Conservation (phyloP, 2,797 vertebrate genomes). For the Amazona finschi region DNA sequence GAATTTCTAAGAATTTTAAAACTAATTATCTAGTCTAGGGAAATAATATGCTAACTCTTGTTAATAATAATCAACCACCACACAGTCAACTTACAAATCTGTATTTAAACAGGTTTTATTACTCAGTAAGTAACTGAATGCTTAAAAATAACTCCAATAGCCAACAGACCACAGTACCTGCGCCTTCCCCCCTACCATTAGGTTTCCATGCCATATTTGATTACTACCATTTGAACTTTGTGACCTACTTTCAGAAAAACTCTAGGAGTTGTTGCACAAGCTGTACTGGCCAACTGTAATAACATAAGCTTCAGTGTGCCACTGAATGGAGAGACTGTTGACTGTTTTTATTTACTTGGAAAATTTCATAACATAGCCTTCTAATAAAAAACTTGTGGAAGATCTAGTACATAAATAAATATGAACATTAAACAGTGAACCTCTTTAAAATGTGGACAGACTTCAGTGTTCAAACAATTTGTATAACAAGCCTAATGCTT, state of each 20-base stretch:
- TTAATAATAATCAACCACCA: neutral
- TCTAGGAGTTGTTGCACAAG: slow-evolving; percentile 58
- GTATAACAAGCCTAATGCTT: neutral
- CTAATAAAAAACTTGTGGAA: slow-evolving; percentile 48
- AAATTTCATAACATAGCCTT: slow-evolving; percentile 45
- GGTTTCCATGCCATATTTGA: slow-evolving; percentile 20
- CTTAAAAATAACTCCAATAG: slow-evolving; percentile 15
- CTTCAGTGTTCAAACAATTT: neutral
- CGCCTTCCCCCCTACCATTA: neutral
- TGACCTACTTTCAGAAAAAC: slow-evolving; percentile 72
- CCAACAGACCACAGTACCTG: neutral
- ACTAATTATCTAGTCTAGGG: neutral
- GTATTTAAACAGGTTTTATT: neutral
- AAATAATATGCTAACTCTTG: neutral
- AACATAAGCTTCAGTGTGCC: slow-evolving; percentile 60
- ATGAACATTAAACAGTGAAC: slow-evolving; percentile 32
- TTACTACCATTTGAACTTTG: slow-evolving; percentile 54
- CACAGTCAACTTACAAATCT: neutral
- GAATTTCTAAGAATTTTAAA: neutral
- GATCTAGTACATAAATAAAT: slow-evolving; percentile 43
- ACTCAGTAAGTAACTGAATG: neutral
- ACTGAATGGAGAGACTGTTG: slow-evolving; percentile 70
- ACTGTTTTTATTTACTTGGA: slow-evolving; percentile 64
- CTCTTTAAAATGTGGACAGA: slow-evolving; percentile 25
- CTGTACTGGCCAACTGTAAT: slow-evolving; percentile 30